Evolutionary conservation across 2,113 vertebrate species (phyloP), one percentile per base, ranked within the genome.

Genomic region (Columba janthina): DNA sequence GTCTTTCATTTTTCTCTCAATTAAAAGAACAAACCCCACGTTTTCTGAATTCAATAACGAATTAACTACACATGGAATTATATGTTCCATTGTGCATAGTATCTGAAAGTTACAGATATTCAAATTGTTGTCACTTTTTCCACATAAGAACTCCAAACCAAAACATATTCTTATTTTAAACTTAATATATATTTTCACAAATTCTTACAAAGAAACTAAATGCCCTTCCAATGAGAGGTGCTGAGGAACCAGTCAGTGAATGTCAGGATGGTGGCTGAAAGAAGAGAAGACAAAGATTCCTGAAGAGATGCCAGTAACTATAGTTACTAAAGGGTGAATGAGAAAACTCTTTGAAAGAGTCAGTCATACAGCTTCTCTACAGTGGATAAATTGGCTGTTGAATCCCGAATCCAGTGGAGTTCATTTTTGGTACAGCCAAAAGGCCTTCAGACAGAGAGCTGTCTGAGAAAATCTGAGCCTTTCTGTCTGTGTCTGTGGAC

Each of bases 11-110:
- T 69, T 70, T 74, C 3, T 79, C 11, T 46, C 34, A 11, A 42
- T 22, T 44, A 60, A 90, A 82, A 58, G 5, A 2, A 79, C 69
- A 54, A 78, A 8, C 0, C 1, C 9, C 17, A 6, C 5, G 13
- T 12, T 48, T 36, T 44, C 15, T 7, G 6, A 7, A 40, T 48
- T 61, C 20, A 81, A 1, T n/a, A 61, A 50, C 40, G 12, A 65
- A 81, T 34, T 53, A 57, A 10, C 5, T 80, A 32, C 2, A 8
- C 1, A 4, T 16, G 32, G 32, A 38, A 72, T 80, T 46, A 22
- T 38, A 42, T 2, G 0, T 50, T 60, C 12, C 17, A 11, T 46
- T 60, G 8, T 34, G 14, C 10, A 29, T 54, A 34, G 11, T 25
- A 54, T 36, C 19, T 53, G 5, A 50, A 81, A 54, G 11, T 25